phyloP scores from a whole-genome alignment of 2,797 vertebrate genomes.

The Hyperoplus immaculatus region DNA sequence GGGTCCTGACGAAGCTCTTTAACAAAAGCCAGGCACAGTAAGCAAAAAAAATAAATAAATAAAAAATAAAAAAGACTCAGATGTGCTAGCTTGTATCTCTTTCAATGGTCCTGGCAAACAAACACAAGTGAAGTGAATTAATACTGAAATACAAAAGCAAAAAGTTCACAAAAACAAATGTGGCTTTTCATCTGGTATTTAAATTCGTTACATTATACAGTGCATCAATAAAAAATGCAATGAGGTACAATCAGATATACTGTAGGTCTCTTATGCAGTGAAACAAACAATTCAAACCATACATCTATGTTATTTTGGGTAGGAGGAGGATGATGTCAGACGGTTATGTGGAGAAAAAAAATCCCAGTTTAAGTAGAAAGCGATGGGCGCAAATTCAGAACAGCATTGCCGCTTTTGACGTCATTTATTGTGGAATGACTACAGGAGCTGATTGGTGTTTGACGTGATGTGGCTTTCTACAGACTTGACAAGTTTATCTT shows the following conservation, averaged over 20 bases:
- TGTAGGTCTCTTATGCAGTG: slow-evolving; percentile 25
- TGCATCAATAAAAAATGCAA: slow-evolving; percentile 58
- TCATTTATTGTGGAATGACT: slow-evolving; percentile 30
- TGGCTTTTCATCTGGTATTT: slow-evolving; percentile 55
- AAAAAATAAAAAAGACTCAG: slow-evolving; percentile 42
- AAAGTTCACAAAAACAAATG: slow-evolving; percentile 59
- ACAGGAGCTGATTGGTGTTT: slow-evolving; percentile 48
- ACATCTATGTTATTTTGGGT: slow-evolving; percentile 22
- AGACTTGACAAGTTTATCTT: slow-evolving; percentile 35
- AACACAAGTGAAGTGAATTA: slow-evolving; percentile 47
- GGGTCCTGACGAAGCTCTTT: slow-evolving; percentile 65
- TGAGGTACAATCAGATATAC: slow-evolving; percentile 48
- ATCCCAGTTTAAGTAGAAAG: slow-evolving; percentile 21
- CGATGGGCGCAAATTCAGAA: slow-evolving; percentile 48
- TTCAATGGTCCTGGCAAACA: slow-evolving; percentile 60
- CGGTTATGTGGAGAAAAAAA: slow-evolving; percentile 8
- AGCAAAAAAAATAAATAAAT: not conserved
- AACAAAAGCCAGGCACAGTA: slow-evolving; percentile 73
- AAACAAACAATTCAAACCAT: slow-evolving; percentile 53
- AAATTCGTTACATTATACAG: slow-evolving; percentile 46
- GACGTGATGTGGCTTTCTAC: slow-evolving; percentile 15
- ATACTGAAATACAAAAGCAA: slow-evolving; percentile 59
- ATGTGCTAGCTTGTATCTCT: slow-evolving; percentile 68
- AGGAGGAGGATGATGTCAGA: slow-evolving; percentile 43
- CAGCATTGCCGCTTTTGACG: slow-evolving; percentile 37